Conservation (phyloP, 2,888 invertebrate genomes). For the Unio pictorum region DNA sequence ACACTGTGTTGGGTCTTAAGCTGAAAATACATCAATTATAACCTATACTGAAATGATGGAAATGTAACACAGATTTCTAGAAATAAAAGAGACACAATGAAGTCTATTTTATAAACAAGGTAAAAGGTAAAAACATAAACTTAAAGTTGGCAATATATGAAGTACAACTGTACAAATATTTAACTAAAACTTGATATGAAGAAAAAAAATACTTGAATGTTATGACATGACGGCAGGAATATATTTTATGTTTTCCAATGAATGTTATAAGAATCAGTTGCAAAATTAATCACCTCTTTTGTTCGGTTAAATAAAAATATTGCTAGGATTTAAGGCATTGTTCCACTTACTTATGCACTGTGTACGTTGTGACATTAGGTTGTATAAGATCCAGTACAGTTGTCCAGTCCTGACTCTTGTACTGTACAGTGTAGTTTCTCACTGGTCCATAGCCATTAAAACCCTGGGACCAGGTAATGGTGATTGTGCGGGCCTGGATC, state of each 20-base stretch:
- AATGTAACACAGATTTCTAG: background rate
- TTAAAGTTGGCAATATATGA: no score
- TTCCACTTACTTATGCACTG: slow-evolving; percentile 78
- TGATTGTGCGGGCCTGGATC: slow-evolving; percentile 91
- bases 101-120: background rate
- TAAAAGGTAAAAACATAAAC: background rate
- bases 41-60: background rate
- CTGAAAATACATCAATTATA: slow-evolving; percentile 44
- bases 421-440: slow-evolving; percentile 91
- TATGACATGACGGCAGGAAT: no score
- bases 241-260: no score
- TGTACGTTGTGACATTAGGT: slow-evolving; percentile 88
- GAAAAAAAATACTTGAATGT: no score
- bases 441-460: slow-evolving; percentile 94
- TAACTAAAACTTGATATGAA: no score
- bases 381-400: slow-evolving; percentile 85
- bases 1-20: slow-evolving; percentile 89
- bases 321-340: no score
- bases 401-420: slow-evolving; percentile 81
- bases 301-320: no score
- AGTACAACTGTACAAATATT: no score
- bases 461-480: slow-evolving; percentile 98
- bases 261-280: no score
- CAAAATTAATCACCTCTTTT: no score
- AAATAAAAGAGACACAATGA: no score